A percentile compares a stretch with the other conserved stretches of the same genome.
phyloP scores from a whole-genome alignment of 2,888 invertebrate species.

The Pegoplata infirma region DNA sequence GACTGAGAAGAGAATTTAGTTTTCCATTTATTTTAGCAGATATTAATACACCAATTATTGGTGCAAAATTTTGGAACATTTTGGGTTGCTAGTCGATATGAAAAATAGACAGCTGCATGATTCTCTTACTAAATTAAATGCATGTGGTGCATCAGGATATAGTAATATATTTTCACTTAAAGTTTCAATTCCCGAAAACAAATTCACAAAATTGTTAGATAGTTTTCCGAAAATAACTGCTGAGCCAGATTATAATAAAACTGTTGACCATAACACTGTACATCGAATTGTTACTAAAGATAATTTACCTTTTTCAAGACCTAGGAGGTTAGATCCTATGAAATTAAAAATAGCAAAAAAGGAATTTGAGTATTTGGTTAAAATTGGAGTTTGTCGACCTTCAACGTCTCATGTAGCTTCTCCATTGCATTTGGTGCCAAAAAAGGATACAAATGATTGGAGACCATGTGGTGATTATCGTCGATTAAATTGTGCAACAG shows the following conservation, averaged over 20 bases:
- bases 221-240: neutral
- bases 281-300: too few relatives aligned
- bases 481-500: neutral
- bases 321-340: too few relatives aligned
- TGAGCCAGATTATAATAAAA: neutral
- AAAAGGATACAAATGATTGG: neutral
- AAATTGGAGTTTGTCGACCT: neutral
- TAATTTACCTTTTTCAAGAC: too few relatives aligned
- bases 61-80: neutral
- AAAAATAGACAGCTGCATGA: neutral
- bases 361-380: neutral
- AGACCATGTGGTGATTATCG: neutral
- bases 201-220: neutral
- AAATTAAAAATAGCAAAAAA: too few relatives aligned
- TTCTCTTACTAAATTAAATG: neutral
- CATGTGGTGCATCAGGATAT: neutral
- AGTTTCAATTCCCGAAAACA: neutral
- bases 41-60: too few relatives aligned
- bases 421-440: neutral
- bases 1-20: too few relatives aligned
- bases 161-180: neutral
- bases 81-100: neutral
- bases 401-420: neutral
- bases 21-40: too few relatives aligned
- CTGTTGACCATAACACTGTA: neutral